A percentile compares a stretch with the other conserved stretches of the same genome.
These are phyloP conservation scores for Megastigmus dorsalis DNA, from an alignment of 2,888 invertebrate genomes.

Conservation along the genomic window DNA sequence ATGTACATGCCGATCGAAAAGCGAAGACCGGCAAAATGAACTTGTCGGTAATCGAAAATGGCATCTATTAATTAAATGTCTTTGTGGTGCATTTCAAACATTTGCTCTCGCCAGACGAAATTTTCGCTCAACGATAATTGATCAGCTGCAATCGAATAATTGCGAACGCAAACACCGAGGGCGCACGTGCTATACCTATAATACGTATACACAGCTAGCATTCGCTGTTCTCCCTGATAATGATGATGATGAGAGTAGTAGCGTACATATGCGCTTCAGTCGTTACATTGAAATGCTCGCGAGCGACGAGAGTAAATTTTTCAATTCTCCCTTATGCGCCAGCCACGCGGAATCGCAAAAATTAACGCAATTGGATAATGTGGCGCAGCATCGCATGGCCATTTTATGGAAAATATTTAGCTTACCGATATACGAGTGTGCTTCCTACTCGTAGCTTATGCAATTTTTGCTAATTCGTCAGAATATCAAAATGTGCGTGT, in stretches of 20 bases:
- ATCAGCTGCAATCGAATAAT: constrained; percentile 21
- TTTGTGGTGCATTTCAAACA: not conserved
- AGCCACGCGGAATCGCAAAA: too few species aligned
- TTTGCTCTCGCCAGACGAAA: constrained; percentile 1
- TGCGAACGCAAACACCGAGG: not conserved
- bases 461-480: too few species aligned
- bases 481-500: too few species aligned
- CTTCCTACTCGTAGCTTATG: too few species aligned
- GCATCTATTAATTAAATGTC: constrained; percentile 5
- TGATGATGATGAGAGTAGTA: not conserved
- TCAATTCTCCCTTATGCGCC: too few species aligned
- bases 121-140: constrained; percentile 31
- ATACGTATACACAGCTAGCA: not conserved
- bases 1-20: too few species aligned
- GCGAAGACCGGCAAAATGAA: not conserved
- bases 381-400: too few species aligned
- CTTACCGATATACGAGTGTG: too few species aligned
- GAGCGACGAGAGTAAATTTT: too few species aligned
- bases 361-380: too few species aligned
- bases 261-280: not conserved
- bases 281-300: not conserved
- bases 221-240: not conserved
- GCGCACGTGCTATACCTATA: too few species aligned
- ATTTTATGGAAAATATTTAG: too few species aligned
- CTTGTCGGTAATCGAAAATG: not conserved